Conservation (phyloP, 2,113 vertebrate species). For the Platanista minor region DNA sequence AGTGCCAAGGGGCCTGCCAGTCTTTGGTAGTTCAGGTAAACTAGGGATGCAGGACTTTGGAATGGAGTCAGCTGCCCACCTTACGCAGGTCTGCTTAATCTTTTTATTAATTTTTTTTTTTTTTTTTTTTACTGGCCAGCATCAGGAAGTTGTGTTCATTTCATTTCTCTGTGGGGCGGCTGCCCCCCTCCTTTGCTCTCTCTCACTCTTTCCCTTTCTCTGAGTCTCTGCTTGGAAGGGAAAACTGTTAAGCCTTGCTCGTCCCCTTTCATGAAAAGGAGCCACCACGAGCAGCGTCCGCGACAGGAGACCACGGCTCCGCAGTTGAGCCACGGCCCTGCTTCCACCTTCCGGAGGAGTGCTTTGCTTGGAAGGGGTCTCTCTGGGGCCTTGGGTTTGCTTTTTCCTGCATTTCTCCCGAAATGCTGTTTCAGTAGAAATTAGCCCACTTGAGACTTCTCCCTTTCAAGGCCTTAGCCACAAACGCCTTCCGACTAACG, state of each 20-base stretch:
- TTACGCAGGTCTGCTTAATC: slow-evolving; percentile 51
- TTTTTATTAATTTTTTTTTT: neutral
- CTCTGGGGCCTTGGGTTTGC: slow-evolving; percentile 67
- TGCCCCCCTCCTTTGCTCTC: slow-evolving; percentile 32
- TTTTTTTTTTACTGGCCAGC: slow-evolving; percentile 61
- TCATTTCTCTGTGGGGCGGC: slow-evolving; percentile 53
- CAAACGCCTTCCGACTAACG: slow-evolving; percentile 74
- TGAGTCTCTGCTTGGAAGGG: slow-evolving; percentile 67
- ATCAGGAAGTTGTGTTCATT: slow-evolving; percentile 70
- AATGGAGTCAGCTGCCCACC: slow-evolving; percentile 51
- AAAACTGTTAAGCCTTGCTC: slow-evolving; percentile 2
- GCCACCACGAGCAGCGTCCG: slow-evolving; percentile 55
- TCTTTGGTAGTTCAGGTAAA: slow-evolving; percentile 63
- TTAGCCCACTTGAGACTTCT: slow-evolving; percentile 70
- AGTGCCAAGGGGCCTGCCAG: slow-evolving; percentile 57
- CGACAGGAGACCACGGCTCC: slow-evolving; percentile 46
- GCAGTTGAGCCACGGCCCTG: slow-evolving; percentile 49
- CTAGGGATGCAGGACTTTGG: slow-evolving; percentile 62
- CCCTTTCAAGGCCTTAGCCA: slow-evolving; percentile 77
- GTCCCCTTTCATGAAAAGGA: slow-evolving; percentile 57
- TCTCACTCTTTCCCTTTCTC: slow-evolving; percentile 66
- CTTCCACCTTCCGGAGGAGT: slow-evolving; percentile 65
- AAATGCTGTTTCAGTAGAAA: slow-evolving; percentile 76
- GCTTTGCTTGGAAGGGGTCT: slow-evolving; percentile 71
- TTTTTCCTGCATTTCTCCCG: slow-evolving; percentile 73